These are phyloP conservation scores for Takifugu rubripes DNA, from an alignment of 2,797 vertebrate genomes.

Conservation along the genomic window DNA sequence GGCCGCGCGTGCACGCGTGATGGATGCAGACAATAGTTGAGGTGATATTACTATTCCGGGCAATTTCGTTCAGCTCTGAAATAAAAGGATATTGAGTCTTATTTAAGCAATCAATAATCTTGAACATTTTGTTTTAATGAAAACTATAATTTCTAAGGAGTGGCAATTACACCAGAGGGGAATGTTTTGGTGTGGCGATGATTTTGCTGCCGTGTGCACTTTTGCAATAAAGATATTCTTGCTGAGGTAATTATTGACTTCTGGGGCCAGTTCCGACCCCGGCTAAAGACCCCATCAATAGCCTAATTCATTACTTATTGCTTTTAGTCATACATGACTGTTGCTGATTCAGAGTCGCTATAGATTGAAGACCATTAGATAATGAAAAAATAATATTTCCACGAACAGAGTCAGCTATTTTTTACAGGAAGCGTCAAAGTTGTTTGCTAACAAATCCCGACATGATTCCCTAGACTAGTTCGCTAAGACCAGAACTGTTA, in stretches of 20 bases:
- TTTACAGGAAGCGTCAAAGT: constrained; percentile 53
- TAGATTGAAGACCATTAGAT: constrained; percentile 69
- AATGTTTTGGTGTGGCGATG: constrained; percentile 74
- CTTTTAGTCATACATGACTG: constrained; percentile 70
- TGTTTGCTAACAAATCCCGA: constrained; percentile 25
- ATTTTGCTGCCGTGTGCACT: constrained; percentile 76
- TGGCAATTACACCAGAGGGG: constrained; percentile 77
- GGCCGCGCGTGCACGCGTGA: constrained; percentile 63
- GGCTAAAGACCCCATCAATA: constrained; percentile 82
- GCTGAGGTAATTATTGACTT: constrained; percentile 81
- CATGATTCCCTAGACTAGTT: not conserved
- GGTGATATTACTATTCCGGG: constrained; percentile 74
- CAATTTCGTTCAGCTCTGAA: constrained; percentile 75
- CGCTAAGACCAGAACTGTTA: too few species aligned
- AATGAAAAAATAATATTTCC: constrained; percentile 49
- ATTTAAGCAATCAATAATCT: constrained; percentile 83
- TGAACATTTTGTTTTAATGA: constrained; percentile 82
- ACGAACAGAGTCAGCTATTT: constrained; percentile 52
- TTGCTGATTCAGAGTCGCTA: constrained; percentile 74
- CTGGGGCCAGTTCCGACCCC: constrained; percentile 76
- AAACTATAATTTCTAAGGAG: constrained; percentile 81
- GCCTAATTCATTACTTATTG: constrained; percentile 78
- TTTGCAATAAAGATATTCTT: constrained; percentile 81
- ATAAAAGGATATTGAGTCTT: constrained; percentile 78
- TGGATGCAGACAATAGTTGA: constrained; percentile 69